phyloP scores from a whole-genome alignment of 2,113 vertebrate genomes.

The Plestiodon gilberti region DNA sequence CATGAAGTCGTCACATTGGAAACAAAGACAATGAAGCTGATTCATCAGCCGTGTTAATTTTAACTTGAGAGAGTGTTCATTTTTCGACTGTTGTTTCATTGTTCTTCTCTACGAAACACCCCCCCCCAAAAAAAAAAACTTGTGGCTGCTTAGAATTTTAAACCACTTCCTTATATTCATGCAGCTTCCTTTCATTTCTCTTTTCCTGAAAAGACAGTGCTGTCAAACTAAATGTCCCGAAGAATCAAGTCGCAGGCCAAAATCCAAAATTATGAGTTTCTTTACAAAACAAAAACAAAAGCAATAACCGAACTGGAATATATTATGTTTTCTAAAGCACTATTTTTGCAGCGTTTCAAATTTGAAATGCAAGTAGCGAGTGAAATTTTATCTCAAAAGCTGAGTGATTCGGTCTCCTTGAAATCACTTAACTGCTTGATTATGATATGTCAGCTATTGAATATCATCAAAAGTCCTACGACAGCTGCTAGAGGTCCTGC shows the following conservation, averaged over 20 bases:
- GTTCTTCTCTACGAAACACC: not conserved
- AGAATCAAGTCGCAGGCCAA: not conserved
- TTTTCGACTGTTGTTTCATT: slow-evolving; percentile 24
- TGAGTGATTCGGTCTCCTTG: not conserved
- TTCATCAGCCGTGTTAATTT: slow-evolving; percentile 41
- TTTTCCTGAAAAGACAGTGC: not conserved
- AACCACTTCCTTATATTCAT: not conserved
- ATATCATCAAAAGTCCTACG: too few relatives aligned
- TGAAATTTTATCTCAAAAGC: not conserved
- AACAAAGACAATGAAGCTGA: slow-evolving; percentile 38
- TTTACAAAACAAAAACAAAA: not conserved
- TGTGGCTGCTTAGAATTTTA: not conserved
- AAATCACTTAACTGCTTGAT: not conserved
- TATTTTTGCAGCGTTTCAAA: too few relatives aligned
- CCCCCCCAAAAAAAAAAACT: not conserved
- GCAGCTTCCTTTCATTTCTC: not conserved
- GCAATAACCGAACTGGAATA: not conserved
- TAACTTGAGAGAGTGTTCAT: not conserved
- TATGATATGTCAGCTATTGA: too few relatives aligned
- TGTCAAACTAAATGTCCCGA: not conserved
- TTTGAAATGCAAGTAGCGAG: not conserved
- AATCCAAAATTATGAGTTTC: not conserved
- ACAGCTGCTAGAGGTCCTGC: too few relatives aligned
- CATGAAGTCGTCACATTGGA: not conserved
- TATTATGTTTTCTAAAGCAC: too few relatives aligned